A percentile compares a stretch with the other conserved stretches of the same genome.
phyloP scores from a whole-genome alignment of 2,888 invertebrate genomes.

The Eristalinus sepulchralis region DNA sequence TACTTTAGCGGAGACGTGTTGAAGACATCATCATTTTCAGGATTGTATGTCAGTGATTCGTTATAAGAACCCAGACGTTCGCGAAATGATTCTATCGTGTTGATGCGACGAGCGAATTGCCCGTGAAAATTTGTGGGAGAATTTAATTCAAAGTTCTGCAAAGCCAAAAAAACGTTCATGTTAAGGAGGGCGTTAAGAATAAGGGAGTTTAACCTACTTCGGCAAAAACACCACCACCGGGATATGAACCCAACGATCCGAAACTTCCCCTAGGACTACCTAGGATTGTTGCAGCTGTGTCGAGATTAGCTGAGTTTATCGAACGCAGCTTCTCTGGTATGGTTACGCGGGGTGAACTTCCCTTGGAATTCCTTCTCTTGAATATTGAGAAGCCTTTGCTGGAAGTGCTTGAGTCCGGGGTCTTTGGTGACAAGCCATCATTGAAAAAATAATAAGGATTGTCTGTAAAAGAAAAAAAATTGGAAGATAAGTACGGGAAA shows the following conservation, averaged over 20 bases:
- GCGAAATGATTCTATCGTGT: conserved; percentile 76
- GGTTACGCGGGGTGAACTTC: conserved; percentile 77
- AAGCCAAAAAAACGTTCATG: conserved; percentile 23
- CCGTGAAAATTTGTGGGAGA: conserved; percentile 54
- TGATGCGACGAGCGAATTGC: conserved; percentile 50
- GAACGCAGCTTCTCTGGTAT: conserved; percentile 77
- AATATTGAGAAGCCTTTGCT: conserved; percentile 79
- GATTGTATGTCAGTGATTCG: conserved; percentile 76
- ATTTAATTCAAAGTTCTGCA: conserved; percentile 61
- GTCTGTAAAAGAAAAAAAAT: conserved; percentile 75
- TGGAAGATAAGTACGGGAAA: neutral
- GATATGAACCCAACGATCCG: conserved; percentile 78
- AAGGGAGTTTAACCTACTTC: conserved; percentile 74
- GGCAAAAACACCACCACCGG: conserved; percentile 41
- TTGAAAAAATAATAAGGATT: conserved; percentile 81
- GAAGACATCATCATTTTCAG: conserved; percentile 79
- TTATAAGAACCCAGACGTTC: conserved; percentile 80
- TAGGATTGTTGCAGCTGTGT: conserved; percentile 78
- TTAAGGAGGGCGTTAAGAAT: conserved; percentile 73
- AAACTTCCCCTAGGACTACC: conserved; percentile 80
- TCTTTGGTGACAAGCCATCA: conserved; percentile 80
- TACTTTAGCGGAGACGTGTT: conserved; percentile 78
- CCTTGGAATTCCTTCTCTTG: conserved; percentile 79
- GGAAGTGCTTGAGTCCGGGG: conserved; percentile 79
- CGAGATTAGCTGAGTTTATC: conserved; percentile 80